Evolutionary conservation across 2,797 vertebrate species (phyloP), one percentile per base, ranked within the genome.

Genomic region (Rhincodon typus): DNA sequence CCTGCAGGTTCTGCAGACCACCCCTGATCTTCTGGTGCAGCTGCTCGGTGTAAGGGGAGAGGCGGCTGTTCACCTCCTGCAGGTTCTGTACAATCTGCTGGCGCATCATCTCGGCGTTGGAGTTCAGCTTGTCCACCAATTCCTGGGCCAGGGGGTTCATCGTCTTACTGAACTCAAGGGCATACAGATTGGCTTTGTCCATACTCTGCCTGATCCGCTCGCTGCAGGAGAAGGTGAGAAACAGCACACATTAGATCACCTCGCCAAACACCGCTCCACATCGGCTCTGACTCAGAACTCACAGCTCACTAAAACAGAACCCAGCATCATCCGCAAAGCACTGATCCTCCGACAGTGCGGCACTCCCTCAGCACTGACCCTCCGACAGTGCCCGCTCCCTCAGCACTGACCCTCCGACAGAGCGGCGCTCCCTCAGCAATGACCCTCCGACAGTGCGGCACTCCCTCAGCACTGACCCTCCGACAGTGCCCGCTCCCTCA

Each of bases 41-140:
- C 12, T 98, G 96, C 23, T 98, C 97, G 0, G 97, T 96, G 96
- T 97, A 98, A 62, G 97, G 98, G 96, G 97, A 97, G 96, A 98
- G 96, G 66, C 96, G 97, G 4, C 96, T 96, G 95, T 96, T 97
- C 95, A 97, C 97, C 0, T 96, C 95, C 96, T 72, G 96, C 96
- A 98, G 96, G 94, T 98, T 98, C 95, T 97, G 96, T 10, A 96
- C 96, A 90, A 98, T 3, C 74, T 96, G 96, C 7, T 97, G 97
- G 70, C 96, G 97, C 95, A 98, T 96, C 27, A 96, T 96, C 0
- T 98, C 97, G 1, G 97, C 97, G 46, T 98, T 97, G 53, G 96
- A 50, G n/a, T 96, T 97, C 96, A 98, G 96, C 96, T 97, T 97
- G 96, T 70, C 96, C 96, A 98, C 96, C 95, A 98, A 94, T 4